Percentiles rank a stretch among this genome's conserved stretches.
phyloP scores from a whole-genome alignment of 2,888 invertebrate genomes.

The Latheticus oryzae region DNA sequence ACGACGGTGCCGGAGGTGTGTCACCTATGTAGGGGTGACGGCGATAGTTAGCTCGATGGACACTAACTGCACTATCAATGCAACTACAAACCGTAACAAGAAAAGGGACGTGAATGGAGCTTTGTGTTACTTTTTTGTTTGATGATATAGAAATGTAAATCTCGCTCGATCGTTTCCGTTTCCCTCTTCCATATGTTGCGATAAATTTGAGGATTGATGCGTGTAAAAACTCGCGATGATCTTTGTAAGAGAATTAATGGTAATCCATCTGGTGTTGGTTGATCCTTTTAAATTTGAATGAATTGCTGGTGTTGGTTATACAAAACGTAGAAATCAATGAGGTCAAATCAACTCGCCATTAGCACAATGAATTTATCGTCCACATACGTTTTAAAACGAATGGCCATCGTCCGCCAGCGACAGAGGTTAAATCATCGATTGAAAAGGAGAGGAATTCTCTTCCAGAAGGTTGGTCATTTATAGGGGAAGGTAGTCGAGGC shows the following conservation, averaged over 20 bases:
- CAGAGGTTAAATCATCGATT: constrained; percentile 34
- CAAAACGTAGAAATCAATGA: constrained; percentile 27
- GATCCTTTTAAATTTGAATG: constrained; percentile 29
- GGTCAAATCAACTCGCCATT: constrained; percentile 26
- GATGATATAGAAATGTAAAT: too few species aligned
- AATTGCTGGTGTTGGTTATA: constrained; percentile 29
- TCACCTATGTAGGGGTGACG: constrained; percentile 55
- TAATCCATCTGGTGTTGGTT: constrained; percentile 15
- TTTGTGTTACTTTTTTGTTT: too few species aligned
- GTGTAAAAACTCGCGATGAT: not conserved
- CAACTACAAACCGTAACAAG: too few species aligned
- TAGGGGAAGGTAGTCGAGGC: constrained; percentile 27
- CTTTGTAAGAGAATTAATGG: constrained; percentile 18
- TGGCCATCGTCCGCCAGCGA: constrained; percentile 2
- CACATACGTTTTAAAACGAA: constrained; percentile 29
- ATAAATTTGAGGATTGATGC: constrained; percentile 4
- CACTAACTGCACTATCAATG: too few species aligned
- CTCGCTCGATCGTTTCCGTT: too few species aligned
- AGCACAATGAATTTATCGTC: constrained; percentile 35
- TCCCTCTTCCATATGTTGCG: too few species aligned
- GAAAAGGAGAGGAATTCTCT: constrained; percentile 18
- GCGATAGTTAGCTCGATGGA: too few species aligned
- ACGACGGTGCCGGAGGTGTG: constrained; percentile 61
- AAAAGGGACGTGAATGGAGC: too few species aligned
- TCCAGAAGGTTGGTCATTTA: constrained; percentile 33